Conservation (phyloP, 1,140 invertebrate species). For the Rhizoglyphus robini region DNA sequence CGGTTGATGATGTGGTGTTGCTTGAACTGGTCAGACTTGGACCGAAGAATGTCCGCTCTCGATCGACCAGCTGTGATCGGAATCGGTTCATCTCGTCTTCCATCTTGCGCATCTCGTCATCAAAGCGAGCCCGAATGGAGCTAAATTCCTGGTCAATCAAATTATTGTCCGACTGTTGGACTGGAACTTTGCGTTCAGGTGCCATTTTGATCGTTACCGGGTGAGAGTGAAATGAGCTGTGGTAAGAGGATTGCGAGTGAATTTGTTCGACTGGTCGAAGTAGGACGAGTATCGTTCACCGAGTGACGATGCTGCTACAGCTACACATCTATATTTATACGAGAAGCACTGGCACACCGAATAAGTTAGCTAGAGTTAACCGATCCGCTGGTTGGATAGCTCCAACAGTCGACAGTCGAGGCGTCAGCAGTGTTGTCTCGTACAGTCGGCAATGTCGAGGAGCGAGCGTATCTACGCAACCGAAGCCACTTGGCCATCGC, state of each 20-base stretch:
- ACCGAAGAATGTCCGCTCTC: slow-evolving; percentile 44
- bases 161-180: slow-evolving; percentile 81
- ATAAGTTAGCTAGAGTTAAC: background rate
- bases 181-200: slow-evolving; percentile 45
- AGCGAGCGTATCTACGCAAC: background rate
- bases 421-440: background rate
- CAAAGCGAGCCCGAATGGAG: slow-evolving; percentile 85
- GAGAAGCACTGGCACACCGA: background rate
- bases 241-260: too few species aligned
- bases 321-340: background rate
- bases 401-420: background rate
- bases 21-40: slow-evolving; percentile 14
- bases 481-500: background rate
- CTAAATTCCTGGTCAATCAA: slow-evolving; percentile 92
- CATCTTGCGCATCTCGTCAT: slow-evolving; percentile 92
- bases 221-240: background rate
- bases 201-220: slow-evolving; percentile 25
- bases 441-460: background rate
- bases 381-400: background rate
- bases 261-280: background rate
- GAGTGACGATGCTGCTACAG: background rate
- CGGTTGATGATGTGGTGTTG: background rate
- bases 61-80: slow-evolving; percentile 76
- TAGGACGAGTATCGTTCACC: background rate
- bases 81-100: slow-evolving; percentile 96